phyloP scores from a whole-genome alignment of 2,113 vertebrate genomes.

The Arothron firmamentum region DNA sequence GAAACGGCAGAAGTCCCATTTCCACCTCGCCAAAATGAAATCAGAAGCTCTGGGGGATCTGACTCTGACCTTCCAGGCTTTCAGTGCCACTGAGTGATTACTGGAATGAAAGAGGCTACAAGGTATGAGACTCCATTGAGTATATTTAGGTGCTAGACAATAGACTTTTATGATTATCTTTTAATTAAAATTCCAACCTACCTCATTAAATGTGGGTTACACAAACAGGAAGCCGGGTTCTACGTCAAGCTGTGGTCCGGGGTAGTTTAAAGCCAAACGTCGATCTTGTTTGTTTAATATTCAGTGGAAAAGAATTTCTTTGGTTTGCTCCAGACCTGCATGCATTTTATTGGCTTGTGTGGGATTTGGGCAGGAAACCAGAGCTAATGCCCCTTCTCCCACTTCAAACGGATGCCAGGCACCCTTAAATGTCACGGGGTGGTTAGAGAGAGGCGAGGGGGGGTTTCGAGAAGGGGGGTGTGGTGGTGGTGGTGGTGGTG shows the following conservation, averaged over 20 bases:
- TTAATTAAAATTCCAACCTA: slow-evolving; percentile 13
- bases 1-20: slow-evolving; percentile 61
- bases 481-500: not conserved
- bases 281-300: slow-evolving; percentile 60
- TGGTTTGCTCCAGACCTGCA: slow-evolving; percentile 64
- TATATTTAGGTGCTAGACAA: slow-evolving; percentile 6
- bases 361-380: slow-evolving; percentile 77
- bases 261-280: slow-evolving; percentile 38
- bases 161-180: slow-evolving; percentile 20
- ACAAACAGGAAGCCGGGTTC: not conserved
- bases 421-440: slow-evolving; percentile 74
- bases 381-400: slow-evolving; percentile 73
- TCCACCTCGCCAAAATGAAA: slow-evolving; percentile 72
- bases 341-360: slow-evolving; percentile 73
- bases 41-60: slow-evolving; percentile 67
- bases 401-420: slow-evolving; percentile 76
- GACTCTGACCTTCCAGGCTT: slow-evolving; percentile 36
- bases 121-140: slow-evolving; percentile 21
- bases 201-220: slow-evolving; percentile 10
- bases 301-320: slow-evolving; percentile 63
- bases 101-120: slow-evolving; percentile 37
- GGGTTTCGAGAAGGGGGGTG: not conserved
- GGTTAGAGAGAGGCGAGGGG: slow-evolving; percentile 58
- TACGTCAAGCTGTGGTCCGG: not conserved
- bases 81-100: slow-evolving; percentile 46